Evolutionary conservation across 2,797 vertebrate genomes (phyloP).

Genomic region (Hybognathus amarus): DNA sequence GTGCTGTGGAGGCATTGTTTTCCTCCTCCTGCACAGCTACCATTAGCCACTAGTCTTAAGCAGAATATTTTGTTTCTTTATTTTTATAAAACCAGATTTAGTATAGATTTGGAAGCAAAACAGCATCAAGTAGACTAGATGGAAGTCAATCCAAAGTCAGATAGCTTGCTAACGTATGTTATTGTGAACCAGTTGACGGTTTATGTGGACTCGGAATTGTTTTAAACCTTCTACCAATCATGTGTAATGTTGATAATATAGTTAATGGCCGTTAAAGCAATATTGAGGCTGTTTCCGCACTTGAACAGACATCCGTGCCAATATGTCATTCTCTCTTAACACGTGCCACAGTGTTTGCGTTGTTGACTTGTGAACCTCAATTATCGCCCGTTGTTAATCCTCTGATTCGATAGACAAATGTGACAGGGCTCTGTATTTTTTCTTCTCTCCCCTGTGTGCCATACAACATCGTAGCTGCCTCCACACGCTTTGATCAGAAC

Average conservation of each 20-base stretch:
- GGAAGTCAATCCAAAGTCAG: neutral
- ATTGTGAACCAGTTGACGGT: neutral
- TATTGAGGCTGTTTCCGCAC: constrained; percentile 65
- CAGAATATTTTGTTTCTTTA: neutral
- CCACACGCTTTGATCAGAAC: constrained; percentile 79
- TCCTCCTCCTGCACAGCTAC: constrained; percentile 2
- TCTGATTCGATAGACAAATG: constrained; percentile 72
- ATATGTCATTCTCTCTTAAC: constrained; percentile 42
- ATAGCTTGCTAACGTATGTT: neutral
- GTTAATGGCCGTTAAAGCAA: constrained; percentile 42
- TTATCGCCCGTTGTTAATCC: constrained; percentile 76
- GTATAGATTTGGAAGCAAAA: neutral
- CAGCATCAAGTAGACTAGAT: no score
- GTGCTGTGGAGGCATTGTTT: constrained; percentile 64
- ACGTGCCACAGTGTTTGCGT: constrained; percentile 51
- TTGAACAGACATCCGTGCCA: constrained; percentile 21
- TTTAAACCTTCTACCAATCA: neutral
- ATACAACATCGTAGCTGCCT: constrained; percentile 70
- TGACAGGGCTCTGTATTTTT: constrained; percentile 72
- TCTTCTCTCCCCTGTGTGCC: constrained; percentile 66
- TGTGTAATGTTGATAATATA: constrained; percentile 1
- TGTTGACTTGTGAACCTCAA: constrained; percentile 73
- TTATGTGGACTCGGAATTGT: neutral
- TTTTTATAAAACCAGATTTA: neutral
- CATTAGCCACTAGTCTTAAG: neutral